Conservation (phyloP, 2,113 vertebrate genomes). For the Carollia perspicillata region DNA sequence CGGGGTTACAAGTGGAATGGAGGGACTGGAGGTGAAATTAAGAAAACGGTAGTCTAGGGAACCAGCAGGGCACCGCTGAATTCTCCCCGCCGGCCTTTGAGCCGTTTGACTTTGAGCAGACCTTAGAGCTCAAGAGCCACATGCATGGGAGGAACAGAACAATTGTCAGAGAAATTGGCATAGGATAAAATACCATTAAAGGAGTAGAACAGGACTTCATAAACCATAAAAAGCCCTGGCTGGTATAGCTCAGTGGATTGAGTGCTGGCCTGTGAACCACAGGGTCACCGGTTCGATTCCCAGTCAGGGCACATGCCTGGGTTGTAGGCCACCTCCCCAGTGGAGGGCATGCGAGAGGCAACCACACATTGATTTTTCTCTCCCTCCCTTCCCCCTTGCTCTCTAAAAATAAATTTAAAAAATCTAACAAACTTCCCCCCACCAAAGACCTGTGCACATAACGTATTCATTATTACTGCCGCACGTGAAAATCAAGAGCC, state of each 20-base stretch:
- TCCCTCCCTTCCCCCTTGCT: no score
- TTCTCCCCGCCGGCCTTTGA: background rate
- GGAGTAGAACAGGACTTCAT: background rate
- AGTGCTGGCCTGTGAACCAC: no score
- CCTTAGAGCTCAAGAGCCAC: background rate
- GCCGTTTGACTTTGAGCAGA: background rate
- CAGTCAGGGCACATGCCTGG: no score
- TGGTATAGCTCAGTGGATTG: no score
- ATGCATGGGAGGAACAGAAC: background rate
- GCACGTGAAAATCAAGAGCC: background rate
- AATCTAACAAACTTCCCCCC: no score
- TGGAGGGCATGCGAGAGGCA: no score
- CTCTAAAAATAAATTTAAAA: no score
- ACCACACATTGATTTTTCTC: no score
- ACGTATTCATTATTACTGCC: background rate
- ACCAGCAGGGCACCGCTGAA: background rate
- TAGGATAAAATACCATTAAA: background rate
- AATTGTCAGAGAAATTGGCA: background rate
- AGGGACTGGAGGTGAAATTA: background rate
- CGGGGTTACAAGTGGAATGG: background rate
- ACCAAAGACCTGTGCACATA: rapidly evolving
- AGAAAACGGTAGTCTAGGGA: background rate
- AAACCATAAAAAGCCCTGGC: background rate
- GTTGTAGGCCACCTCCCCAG: no score
- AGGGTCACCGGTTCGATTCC: no score